A percentile compares a stretch with the other conserved stretches of the same genome.
These are phyloP conservation scores for Oenanthe oenanthe DNA, from an alignment of 2,113 vertebrate genomes.

Conservation along the genomic window DNA sequence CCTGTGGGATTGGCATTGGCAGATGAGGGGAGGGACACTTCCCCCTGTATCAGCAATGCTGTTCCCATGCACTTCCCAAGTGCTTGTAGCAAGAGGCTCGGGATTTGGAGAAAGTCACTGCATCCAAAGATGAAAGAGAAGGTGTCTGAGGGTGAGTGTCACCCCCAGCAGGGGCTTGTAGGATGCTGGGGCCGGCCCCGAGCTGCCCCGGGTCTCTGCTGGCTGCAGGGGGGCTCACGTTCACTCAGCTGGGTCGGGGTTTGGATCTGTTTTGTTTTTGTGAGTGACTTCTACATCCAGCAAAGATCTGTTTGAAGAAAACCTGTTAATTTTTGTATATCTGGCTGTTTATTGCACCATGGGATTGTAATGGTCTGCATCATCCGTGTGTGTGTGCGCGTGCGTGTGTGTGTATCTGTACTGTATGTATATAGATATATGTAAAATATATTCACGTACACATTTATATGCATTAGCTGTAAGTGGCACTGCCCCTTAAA, in stretches of 20 bases:
- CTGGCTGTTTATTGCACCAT: conserved; percentile 71
- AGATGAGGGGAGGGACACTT: neutral
- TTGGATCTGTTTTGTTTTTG: conserved; percentile 7
- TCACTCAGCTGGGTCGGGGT: neutral
- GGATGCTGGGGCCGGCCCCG: neutral
- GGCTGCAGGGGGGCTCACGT: neutral
- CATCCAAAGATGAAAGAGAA: neutral
- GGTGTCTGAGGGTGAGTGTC: neutral
- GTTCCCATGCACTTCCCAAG: neutral
- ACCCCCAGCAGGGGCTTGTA: neutral
- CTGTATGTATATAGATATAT: conserved; percentile 72
- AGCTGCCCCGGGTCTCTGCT: neutral
- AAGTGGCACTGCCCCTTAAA: conserved; percentile 53
- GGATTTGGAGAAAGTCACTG: neutral
- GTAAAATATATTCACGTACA: conserved; percentile 65
- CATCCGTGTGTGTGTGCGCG: conserved; percentile 28
- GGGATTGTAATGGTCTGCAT: conserved; percentile 68
- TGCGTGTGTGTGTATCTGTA: conserved; percentile 41
- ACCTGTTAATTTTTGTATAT: conserved; percentile 70
- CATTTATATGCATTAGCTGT: conserved; percentile 62
- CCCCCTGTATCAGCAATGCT: neutral
- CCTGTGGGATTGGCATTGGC: neutral
- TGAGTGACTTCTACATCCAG: conserved; percentile 38
- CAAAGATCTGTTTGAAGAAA: conserved; percentile 16
- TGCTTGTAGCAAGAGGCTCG: neutral